Evolutionary conservation across 2,797 vertebrate species (phyloP).

Genomic region (Poeciliopsis gracilis): DNA sequence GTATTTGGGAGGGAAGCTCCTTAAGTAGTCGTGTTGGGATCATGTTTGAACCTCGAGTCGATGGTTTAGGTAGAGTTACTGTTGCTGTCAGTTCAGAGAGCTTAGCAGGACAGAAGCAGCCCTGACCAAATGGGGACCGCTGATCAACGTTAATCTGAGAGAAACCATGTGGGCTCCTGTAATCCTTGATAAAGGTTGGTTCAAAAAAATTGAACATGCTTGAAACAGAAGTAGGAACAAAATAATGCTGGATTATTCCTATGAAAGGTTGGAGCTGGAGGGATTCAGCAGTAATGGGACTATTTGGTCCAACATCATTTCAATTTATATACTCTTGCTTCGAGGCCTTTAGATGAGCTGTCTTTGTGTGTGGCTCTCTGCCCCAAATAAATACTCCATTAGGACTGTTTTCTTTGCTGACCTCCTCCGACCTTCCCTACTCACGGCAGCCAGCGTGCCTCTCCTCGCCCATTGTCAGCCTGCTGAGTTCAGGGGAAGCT

Average conservation of each 20-base stretch:
- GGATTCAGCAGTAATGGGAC: conserved; percentile 50
- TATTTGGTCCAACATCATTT: conserved; percentile 59
- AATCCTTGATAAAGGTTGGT: conserved; percentile 12
- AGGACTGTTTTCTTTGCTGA: conserved; percentile 57
- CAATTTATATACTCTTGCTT: conserved; percentile 53
- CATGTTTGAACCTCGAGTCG: background rate
- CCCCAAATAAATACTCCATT: conserved; percentile 74
- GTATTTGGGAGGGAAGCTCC: background rate
- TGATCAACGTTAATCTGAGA: conserved; percentile 21
- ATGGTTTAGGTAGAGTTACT: background rate
- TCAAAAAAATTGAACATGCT: conserved; percentile 29
- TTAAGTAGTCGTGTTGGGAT: background rate
- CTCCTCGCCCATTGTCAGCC: conserved; percentile 62
- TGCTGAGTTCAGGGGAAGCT: conserved; percentile 52
- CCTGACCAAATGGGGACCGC: background rate
- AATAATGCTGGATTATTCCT: conserved; percentile 37
- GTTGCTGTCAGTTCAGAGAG: background rate
- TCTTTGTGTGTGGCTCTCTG: conserved; percentile 68
- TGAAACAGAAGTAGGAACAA: conserved; percentile 15
- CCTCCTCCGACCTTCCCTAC: conserved; percentile 52
- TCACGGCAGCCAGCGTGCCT: conserved; percentile 63
- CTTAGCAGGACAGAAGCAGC: background rate
- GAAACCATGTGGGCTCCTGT: conserved; percentile 16
- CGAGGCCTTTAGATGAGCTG: conserved; percentile 53
- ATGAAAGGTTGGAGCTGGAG: conserved; percentile 51